Percentiles rank a stretch among this genome's conserved stretches.
These are phyloP conservation scores for Peromyscus aztecus DNA, from an alignment of 2,797 vertebrate species.

Conservation along the genomic window DNA sequence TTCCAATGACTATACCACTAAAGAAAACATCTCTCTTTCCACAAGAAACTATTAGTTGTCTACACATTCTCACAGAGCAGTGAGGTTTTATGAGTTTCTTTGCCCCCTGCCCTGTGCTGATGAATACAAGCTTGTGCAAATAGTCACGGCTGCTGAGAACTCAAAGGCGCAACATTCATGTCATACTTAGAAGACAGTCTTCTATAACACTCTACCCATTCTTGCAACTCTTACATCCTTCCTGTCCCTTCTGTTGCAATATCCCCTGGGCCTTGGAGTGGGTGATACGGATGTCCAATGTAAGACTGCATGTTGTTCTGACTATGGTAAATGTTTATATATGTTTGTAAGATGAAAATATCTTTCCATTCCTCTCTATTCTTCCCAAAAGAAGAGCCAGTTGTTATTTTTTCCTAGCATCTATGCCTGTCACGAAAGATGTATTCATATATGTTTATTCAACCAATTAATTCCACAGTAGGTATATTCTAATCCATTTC, in stretches of 20 bases:
- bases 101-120: no score
- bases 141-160: not conserved
- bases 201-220: not conserved
- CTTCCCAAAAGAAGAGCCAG: not conserved
- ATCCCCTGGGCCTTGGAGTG: no score
- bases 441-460: not conserved
- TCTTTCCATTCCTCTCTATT: not conserved
- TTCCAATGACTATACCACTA: not conserved
- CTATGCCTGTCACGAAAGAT: not conserved
- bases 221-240: not conserved
- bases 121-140: not conserved
- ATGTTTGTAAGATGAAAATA: conserved; percentile 4
- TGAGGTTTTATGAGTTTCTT: not conserved
- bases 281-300: not conserved
- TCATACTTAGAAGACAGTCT: not conserved
- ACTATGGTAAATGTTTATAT: not conserved
- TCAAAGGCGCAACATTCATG: not conserved
- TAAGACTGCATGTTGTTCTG: not conserved
- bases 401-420: not conserved
- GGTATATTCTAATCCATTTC: not conserved
- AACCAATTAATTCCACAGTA: conserved; percentile 16
- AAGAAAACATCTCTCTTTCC: not conserved
- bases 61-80: not conserved
- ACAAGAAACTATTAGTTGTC: not conserved
- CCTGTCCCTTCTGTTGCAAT: not conserved